phyloP scores from a whole-genome alignment of 2,797 vertebrate genomes.

The Melanitta fusca region DNA sequence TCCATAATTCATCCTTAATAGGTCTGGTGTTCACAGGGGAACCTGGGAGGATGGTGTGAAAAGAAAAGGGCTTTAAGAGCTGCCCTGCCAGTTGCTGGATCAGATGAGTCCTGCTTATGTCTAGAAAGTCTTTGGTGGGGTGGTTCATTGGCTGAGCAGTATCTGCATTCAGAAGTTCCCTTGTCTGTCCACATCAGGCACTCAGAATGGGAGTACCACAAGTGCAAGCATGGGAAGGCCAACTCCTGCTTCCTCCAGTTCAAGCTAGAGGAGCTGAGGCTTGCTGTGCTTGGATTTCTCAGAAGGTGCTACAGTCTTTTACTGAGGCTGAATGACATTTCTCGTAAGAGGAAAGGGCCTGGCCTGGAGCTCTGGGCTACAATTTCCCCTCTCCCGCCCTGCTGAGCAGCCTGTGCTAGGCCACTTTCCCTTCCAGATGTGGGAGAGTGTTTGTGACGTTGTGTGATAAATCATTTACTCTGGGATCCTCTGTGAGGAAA shows the following conservation, averaged over 20 bases:
- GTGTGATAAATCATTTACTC: neutral
- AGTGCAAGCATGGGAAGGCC: neutral
- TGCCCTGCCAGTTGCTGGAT: neutral
- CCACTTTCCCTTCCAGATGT: neutral
- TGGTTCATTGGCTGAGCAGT: neutral
- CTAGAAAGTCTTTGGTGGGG: neutral
- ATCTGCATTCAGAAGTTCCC: neutral
- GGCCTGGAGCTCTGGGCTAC: neutral
- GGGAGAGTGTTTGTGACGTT: neutral
- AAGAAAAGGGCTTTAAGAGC: neutral
- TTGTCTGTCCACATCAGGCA: neutral
- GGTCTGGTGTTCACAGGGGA: neutral
- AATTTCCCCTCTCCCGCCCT: neutral
- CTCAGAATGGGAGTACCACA: neutral
- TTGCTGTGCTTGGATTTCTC: neutral
- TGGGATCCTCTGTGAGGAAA: neutral
- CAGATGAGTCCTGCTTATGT: neutral
- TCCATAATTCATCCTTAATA: neutral
- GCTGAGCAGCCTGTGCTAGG: neutral
- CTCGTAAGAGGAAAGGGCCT: neutral
- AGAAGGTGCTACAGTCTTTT: neutral
- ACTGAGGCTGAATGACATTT: constrained; percentile 1
- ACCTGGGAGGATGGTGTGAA: neutral
- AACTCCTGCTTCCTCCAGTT: neutral
- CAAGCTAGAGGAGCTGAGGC: neutral